Percentiles rank a stretch among this genome's conserved stretches.
These are phyloP conservation scores for Aurelia sp. DNA, from an alignment of 30 jellyfish, hydroid and myxozoan species.

Conservation along the genomic window DNA sequence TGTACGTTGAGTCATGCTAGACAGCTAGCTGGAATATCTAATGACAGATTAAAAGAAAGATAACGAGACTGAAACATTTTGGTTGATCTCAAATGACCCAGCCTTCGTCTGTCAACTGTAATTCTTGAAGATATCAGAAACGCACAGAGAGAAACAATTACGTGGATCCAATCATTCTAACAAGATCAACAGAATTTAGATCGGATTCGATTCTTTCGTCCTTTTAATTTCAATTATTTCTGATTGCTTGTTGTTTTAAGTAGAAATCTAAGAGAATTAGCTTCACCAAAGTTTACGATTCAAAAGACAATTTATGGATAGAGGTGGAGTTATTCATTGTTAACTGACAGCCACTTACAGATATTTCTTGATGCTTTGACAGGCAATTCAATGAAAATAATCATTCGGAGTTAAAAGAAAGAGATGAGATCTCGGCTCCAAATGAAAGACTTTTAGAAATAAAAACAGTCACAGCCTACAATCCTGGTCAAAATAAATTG, in stretches of 20 bases:
- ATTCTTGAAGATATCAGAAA: background rate
- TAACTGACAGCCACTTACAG: too few species aligned
- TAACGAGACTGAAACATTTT: conserved; percentile 34
- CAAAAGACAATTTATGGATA: too few species aligned
- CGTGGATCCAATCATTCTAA: conserved; percentile 32
- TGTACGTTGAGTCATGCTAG: too few species aligned
- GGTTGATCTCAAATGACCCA: conserved; percentile 28
- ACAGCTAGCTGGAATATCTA: too few species aligned
- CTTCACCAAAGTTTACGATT: background rate
- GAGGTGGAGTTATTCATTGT: too few species aligned
- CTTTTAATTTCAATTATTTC: conserved; percentile 4
- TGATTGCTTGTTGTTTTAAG: background rate
- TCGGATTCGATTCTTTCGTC: conserved; percentile 2
- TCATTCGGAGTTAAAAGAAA: too few species aligned
- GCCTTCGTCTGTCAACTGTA: conserved; percentile 23
- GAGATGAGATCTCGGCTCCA: too few species aligned
- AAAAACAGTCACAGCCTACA: too few species aligned
- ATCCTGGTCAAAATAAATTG: too few species aligned
- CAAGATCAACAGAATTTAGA: conserved; percentile 11
- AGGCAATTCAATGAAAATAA: too few species aligned
- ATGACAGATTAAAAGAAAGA: background rate
- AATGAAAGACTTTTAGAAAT: too few species aligned
- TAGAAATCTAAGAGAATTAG: background rate
- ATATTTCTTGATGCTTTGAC: too few species aligned
- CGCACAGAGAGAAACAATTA: conserved; percentile 16